Percentiles rank a stretch among this genome's conserved stretches.
phyloP scores from a whole-genome alignment of 1,140 invertebrate species.

The Drosophila tropicalis region DNA sequence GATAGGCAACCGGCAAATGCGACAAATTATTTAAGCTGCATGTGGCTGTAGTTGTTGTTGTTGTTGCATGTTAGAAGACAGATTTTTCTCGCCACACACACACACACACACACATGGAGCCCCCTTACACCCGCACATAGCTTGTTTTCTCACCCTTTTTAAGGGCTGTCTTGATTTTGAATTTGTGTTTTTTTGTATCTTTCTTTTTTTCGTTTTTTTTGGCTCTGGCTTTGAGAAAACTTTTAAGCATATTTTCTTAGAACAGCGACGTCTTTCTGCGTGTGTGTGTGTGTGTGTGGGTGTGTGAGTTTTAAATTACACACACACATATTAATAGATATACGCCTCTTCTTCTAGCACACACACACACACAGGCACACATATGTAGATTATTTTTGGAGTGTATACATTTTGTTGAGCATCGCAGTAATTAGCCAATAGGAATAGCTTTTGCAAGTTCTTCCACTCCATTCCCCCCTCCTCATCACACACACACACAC shows the following conservation, averaged over 20 bases:
- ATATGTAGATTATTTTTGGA: conserved; percentile 69
- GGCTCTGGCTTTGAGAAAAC: conserved; percentile 42
- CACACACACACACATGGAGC: conserved; percentile 10
- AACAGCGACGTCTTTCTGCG: conserved; percentile 29
- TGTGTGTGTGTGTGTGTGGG: neutral
- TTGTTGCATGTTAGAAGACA: conserved; percentile 43
- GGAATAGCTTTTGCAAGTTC: conserved; percentile 71
- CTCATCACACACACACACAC: neutral
- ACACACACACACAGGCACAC: conserved; percentile 37
- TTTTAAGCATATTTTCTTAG: conserved; percentile 70
- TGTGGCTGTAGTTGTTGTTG: conserved; percentile 39
- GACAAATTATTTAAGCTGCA: conserved; percentile 78
- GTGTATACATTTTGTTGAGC: conserved; percentile 48
- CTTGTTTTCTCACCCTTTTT: neutral
- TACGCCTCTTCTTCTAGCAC: conserved; percentile 10
- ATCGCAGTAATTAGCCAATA: conserved; percentile 75
- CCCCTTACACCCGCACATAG: neutral
- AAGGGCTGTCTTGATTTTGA: conserved; percentile 37
- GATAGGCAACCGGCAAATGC: conserved; percentile 48
- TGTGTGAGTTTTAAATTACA: conserved; percentile 52
- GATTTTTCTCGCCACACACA: conserved; percentile 24
- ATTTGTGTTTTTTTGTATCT: conserved; percentile 27
- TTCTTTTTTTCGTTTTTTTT: conserved; percentile 8
- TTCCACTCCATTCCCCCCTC: no score
- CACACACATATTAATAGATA: conserved; percentile 31